These are phyloP conservation scores for Mycetomoellerius zeteki DNA, from an alignment of 1,140 invertebrate genomes.

Conservation along the genomic window DNA sequence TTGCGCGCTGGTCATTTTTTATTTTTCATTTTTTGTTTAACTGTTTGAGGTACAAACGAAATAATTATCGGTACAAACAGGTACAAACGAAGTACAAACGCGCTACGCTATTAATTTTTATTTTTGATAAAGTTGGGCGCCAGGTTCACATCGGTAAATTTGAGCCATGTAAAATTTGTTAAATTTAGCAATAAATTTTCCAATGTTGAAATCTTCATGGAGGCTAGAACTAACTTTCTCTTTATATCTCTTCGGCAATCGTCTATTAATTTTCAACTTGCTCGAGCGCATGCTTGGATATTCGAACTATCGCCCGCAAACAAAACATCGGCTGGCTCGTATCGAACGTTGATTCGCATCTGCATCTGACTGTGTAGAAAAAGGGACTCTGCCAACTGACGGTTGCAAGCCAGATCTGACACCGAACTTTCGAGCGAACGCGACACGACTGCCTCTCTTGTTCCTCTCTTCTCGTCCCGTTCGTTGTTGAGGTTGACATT, in stretches of 20 bases:
- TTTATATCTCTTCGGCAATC: constrained; percentile 44
- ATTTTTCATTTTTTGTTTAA: no score
- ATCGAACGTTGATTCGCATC: constrained; percentile 70
- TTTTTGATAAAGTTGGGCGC: no score
- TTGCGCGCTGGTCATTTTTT: no score
- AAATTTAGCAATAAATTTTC: no score
- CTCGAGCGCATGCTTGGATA: constrained; percentile 53
- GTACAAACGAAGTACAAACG: no score
- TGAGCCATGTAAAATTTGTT: no score
- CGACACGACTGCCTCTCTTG: constrained; percentile 32
- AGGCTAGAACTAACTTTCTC: constrained; percentile 48
- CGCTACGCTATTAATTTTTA: no score
- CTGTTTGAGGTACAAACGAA: no score
- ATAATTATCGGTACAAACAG: no score
- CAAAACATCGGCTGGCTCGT: constrained; percentile 60
- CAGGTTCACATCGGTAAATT: no score
- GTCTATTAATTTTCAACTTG: constrained; percentile 72
- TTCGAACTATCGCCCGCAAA: constrained; percentile 32
- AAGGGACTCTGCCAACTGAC: constrained; percentile 51
- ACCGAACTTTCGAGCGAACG: constrained; percentile 20
- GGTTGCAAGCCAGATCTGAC: constrained; percentile 44
- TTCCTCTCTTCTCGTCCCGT: constrained; percentile 33
- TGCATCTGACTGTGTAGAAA: constrained; percentile 80
- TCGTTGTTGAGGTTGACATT: constrained; percentile 76
- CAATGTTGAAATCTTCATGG: not conserved